Percentiles rank a stretch among this genome's conserved stretches.
These are phyloP conservation scores for Drosophila nigritarsus DNA, from an alignment of 2,888 invertebrate genomes.

Conservation along the genomic window DNA sequence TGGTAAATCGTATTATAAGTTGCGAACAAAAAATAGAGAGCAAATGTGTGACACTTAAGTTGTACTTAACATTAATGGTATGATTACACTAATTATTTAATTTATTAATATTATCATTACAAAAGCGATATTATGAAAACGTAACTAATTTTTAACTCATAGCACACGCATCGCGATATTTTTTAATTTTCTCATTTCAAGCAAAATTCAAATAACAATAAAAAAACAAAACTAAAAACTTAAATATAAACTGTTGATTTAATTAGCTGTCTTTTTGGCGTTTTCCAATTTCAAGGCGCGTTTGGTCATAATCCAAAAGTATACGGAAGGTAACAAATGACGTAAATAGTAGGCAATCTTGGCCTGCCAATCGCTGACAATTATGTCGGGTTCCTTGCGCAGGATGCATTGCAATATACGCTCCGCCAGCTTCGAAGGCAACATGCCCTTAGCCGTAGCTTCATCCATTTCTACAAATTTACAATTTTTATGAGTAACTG, in stretches of 20 bases:
- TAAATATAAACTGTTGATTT: conserved; percentile 24
- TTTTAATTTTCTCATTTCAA: conserved; percentile 74
- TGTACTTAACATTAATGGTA: conserved; percentile 55
- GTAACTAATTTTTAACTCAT: conserved; percentile 71
- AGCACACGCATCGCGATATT: conserved; percentile 64
- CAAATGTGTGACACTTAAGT: conserved; percentile 68
- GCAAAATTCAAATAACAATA: conserved; percentile 73
- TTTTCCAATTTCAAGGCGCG: conserved; percentile 81
- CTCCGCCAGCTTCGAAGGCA: conserved; percentile 90
- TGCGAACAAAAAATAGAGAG: conserved; percentile 49
- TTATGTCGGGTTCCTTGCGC: conserved; percentile 90
- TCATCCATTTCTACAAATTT: conserved; percentile 90
- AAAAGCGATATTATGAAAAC: conserved; percentile 36
- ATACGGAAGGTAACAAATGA: conserved; percentile 90
- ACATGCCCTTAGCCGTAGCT: conserved; percentile 91
- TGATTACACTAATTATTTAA: conserved; percentile 64
- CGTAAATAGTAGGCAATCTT: conserved; percentile 91
- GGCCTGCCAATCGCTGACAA: conserved; percentile 89
- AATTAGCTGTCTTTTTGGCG: conserved; percentile 51
- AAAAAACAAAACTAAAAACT: conserved; percentile 69
- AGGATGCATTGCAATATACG: conserved; percentile 90
- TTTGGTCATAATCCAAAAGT: conserved; percentile 91
- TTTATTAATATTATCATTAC: conserved; percentile 67
- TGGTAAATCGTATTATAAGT: conserved; percentile 48
- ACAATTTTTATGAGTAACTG: conserved; percentile 13